Evolutionary conservation across 2,797 vertebrate species (phyloP).

Genomic region (Leontopithecus rosalia): DNA sequence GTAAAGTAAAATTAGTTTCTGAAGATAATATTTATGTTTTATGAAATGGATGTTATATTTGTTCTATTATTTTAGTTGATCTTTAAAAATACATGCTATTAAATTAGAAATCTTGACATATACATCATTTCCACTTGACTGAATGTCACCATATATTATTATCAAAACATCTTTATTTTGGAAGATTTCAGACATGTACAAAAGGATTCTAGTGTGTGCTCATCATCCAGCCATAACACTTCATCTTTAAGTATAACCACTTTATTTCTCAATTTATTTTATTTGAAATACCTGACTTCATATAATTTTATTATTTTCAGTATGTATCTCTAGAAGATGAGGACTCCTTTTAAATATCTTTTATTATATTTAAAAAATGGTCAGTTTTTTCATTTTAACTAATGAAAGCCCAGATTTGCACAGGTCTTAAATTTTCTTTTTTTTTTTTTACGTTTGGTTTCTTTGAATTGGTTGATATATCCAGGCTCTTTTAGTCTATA

Average conservation of each 20-base stretch:
- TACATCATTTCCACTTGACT: background rate
- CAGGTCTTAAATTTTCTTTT: background rate
- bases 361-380: background rate
- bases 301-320: conserved; percentile 12
- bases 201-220: background rate
- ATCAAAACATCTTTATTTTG: conserved; percentile 13
- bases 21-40: conserved; percentile 18
- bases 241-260: background rate
- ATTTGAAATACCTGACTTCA: background rate
- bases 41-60: conserved; percentile 25
- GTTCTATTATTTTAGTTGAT: background rate
- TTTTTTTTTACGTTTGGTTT: background rate
- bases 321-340: background rate
- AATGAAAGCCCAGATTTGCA: background rate
- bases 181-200: background rate
- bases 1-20: conserved; percentile 37
- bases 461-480: background rate
- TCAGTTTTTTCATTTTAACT: background rate
- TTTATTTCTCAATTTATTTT: background rate
- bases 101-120: background rate
- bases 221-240: background rate
- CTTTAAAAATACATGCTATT: background rate
- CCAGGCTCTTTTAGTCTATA: background rate
- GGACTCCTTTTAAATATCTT: background rate
- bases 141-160: background rate